Evolutionary conservation across 2,797 vertebrate species (phyloP).

Genomic region (Acomys russatus): DNA sequence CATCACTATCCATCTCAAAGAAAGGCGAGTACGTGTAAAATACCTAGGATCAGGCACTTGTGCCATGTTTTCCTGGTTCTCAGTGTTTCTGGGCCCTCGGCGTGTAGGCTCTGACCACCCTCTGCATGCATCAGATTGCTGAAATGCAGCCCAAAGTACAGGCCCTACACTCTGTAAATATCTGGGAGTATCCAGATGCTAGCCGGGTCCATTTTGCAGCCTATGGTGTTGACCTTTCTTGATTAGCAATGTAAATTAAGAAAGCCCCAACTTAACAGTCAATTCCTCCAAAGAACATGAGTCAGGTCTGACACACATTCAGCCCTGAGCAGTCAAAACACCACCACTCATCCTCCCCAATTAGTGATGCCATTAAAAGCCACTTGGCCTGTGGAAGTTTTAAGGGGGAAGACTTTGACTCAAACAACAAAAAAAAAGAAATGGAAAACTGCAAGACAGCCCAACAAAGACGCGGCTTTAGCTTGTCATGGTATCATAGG

Average conservation of each 20-base stretch:
- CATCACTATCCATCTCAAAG: conserved; percentile 51
- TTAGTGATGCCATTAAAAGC: conserved; percentile 64
- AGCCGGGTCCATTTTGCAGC: conserved; percentile 26
- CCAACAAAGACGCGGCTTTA: conserved; percentile 75
- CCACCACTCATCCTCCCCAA: conserved; percentile 52
- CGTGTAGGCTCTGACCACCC: background rate
- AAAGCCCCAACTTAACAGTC: conserved; percentile 47
- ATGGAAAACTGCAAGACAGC: conserved; percentile 65
- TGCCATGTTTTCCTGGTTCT: background rate
- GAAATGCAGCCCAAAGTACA: conserved; percentile 11
- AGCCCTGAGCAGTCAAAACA: conserved; percentile 49
- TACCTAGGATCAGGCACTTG: background rate
- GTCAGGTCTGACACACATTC: conserved; percentile 30
- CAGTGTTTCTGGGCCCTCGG: background rate
- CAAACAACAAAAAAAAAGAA: conserved; percentile 65
- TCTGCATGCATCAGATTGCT: conserved; percentile 53
- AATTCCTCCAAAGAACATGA: conserved; percentile 64
- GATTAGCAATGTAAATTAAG: conserved; percentile 41
- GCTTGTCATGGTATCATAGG: conserved; percentile 73
- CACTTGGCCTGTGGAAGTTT: conserved; percentile 67
- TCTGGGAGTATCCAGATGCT: conserved; percentile 1
- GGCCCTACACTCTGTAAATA: background rate
- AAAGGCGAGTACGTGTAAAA: conserved; percentile 17
- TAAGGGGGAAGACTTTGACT: conserved; percentile 45
- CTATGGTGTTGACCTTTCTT: conserved; percentile 39